Percentiles rank a stretch among this genome's conserved stretches.
Evolutionary conservation across 2,113 vertebrate species (phyloP).

Genomic region (Ctenodactylus gundi): DNA sequence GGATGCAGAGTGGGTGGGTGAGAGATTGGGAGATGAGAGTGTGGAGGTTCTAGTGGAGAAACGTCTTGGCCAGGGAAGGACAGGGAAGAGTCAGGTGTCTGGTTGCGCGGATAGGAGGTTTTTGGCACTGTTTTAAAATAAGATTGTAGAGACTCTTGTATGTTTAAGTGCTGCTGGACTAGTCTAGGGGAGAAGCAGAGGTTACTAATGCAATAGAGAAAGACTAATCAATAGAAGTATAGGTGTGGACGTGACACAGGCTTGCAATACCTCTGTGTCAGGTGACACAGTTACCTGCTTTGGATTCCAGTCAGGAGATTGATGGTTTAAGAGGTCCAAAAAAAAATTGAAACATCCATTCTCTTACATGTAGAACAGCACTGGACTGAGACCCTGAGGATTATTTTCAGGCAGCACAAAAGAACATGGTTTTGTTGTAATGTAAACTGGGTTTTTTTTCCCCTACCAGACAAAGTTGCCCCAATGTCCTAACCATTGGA

Average conservation of each 20-base stretch:
- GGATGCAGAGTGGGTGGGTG: neutral
- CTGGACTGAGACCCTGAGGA: neutral
- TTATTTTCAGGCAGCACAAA: neutral
- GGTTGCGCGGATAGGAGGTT: neutral
- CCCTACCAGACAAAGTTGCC: neutral
- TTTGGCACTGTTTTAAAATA: neutral
- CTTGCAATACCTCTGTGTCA: neutral
- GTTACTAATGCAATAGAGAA: neutral
- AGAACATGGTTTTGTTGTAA: neutral
- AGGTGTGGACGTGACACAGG: neutral
- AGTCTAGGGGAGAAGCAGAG: neutral
- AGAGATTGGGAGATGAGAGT: neutral
- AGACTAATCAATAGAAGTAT: neutral
- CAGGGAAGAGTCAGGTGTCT: neutral
- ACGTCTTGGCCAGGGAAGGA: neutral
- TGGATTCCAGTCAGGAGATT: neutral
- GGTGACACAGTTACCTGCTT: neutral
- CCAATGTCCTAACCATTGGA: neutral
- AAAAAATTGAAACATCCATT: neutral
- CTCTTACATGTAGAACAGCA: neutral
- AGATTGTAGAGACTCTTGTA: neutral
- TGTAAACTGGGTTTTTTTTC: neutral
- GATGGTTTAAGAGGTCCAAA: neutral
- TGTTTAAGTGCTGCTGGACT: neutral
- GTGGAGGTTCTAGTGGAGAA: neutral